Evolutionary conservation across 1,140 invertebrate species (phyloP).

Genomic region (Drosophila navojoa): DNA sequence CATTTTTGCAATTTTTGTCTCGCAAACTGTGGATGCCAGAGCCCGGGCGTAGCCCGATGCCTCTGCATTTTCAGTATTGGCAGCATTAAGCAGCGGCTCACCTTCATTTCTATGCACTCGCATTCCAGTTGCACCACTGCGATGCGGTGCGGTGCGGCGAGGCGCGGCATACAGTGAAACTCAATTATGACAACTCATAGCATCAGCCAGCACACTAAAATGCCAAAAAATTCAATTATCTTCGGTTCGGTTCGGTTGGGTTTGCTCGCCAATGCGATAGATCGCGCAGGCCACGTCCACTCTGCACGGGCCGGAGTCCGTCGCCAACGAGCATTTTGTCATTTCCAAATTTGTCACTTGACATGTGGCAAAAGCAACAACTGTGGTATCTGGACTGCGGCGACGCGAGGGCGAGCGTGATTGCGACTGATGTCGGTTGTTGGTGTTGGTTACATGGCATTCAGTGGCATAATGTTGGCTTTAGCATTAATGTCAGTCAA

Average conservation of each 20-base stretch:
- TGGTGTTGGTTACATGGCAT: constrained; percentile 44
- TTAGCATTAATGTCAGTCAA: constrained; percentile 73
- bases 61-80: constrained; percentile 21
- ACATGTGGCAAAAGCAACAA: constrained; percentile 57
- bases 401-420: background rate
- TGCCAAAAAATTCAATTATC: constrained; percentile 73
- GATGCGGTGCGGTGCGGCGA: background rate
- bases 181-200: constrained; percentile 72
- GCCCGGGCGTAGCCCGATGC: background rate
- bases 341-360: constrained; percentile 81
- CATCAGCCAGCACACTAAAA: constrained; percentile 34
- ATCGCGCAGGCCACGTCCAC: background rate
- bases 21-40: background rate
- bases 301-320: constrained; percentile 10
- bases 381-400: constrained; percentile 23
- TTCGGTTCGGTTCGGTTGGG: constrained; percentile 27
- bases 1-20: constrained; percentile 73
- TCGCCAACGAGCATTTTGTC: constrained; percentile 74
- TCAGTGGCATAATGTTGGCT: constrained; percentile 72
- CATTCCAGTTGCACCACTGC: constrained; percentile 47
- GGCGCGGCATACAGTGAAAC: constrained; percentile 42
- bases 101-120: constrained; percentile 48
- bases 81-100: constrained; percentile 33
- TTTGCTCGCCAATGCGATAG: constrained; percentile 31
- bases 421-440: constrained; percentile 3